Percentiles rank a stretch among this genome's conserved stretches.
These are phyloP conservation scores for Taenaris catops DNA, from an alignment of 2,888 invertebrate genomes.

Conservation along the genomic window DNA sequence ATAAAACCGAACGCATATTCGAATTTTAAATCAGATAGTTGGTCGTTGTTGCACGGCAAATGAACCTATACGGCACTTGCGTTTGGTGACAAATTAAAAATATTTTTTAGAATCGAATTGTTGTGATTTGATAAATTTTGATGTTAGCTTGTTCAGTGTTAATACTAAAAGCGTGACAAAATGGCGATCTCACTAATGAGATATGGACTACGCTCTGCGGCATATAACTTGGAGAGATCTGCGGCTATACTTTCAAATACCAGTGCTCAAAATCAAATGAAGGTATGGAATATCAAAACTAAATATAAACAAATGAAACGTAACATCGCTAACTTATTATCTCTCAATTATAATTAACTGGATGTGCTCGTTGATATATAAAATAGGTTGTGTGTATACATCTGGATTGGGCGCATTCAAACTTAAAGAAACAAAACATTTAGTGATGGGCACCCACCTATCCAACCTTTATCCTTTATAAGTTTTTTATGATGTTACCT, in stretches of 20 bases:
- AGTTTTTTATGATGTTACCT: slow-evolving; percentile 3
- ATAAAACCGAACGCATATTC: slow-evolving; percentile 54
- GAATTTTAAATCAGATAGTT: slow-evolving; percentile 47
- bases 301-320: not conserved
- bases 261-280: slow-evolving; percentile 51
- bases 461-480: not conserved
- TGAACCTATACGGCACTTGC: too few relatives aligned
- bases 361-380: too few relatives aligned
- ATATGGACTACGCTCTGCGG: slow-evolving; percentile 51
- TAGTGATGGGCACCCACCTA: not conserved
- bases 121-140: slow-evolving; percentile 18
- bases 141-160: slow-evolving; percentile 22
- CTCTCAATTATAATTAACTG: too few relatives aligned
- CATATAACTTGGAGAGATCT: slow-evolving; percentile 53
- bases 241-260: slow-evolving; percentile 36
- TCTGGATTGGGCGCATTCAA: too few relatives aligned
- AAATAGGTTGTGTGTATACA: too few relatives aligned
- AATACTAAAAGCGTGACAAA: slow-evolving; percentile 30
- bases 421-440: slow-evolving; percentile 1
- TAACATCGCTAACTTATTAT: not conserved
- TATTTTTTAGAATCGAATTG: too few relatives aligned
- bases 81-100: too few relatives aligned
- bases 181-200: slow-evolving; percentile 72
- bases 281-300: slow-evolving; percentile 38
- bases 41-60: too few relatives aligned